A percentile compares a stretch with the other conserved stretches of the same genome.
phyloP scores from a whole-genome alignment of 2,113 vertebrate genomes.

The Campylorhamphus procurvoides region DNA sequence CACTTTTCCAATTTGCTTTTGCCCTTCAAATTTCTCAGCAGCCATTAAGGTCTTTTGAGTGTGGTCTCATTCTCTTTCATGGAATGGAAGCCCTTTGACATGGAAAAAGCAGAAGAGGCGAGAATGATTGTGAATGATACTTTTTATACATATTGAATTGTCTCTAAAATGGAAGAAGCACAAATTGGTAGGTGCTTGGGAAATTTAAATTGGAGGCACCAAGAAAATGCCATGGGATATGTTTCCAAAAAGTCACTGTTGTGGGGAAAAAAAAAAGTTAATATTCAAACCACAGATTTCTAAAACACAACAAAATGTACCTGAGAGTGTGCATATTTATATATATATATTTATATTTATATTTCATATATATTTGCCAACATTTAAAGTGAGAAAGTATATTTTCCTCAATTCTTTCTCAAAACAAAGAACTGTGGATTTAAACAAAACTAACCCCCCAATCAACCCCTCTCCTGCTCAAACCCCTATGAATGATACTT shows the following conservation, averaged over 20 bases:
- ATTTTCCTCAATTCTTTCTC: slow-evolving; percentile 53
- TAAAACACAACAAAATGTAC: slow-evolving; percentile 77
- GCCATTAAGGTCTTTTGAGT: background rate
- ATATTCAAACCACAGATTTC: slow-evolving; percentile 74
- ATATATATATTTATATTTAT: slow-evolving; percentile 52
- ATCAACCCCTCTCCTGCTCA: background rate
- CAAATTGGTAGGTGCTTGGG: background rate
- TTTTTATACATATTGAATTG: background rate
- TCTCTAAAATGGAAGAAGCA: background rate
- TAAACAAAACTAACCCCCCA: slow-evolving; percentile 17
- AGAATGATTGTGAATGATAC: background rate
- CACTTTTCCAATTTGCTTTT: slow-evolving; percentile 32
- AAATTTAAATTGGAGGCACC: slow-evolving; percentile 36
- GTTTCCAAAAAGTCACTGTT: slow-evolving; percentile 13
- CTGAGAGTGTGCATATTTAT: slow-evolving; percentile 77
- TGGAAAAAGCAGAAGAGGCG: background rate
- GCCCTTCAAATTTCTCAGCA: slow-evolving; percentile 32
- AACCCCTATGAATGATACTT: background rate
- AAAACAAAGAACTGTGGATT: slow-evolving; percentile 61
- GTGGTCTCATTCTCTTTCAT: background rate
- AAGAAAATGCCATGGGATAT: slow-evolving; percentile 8
- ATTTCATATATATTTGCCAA: slow-evolving; percentile 30
- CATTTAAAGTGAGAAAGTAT: slow-evolving; percentile 67
- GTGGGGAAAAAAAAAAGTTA: slow-evolving; percentile 39
- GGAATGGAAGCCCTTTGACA: slow-evolving; percentile 39